phyloP scores from a whole-genome alignment of 92 coral and sea anemone species.

The Blastomussa wellsi region DNA sequence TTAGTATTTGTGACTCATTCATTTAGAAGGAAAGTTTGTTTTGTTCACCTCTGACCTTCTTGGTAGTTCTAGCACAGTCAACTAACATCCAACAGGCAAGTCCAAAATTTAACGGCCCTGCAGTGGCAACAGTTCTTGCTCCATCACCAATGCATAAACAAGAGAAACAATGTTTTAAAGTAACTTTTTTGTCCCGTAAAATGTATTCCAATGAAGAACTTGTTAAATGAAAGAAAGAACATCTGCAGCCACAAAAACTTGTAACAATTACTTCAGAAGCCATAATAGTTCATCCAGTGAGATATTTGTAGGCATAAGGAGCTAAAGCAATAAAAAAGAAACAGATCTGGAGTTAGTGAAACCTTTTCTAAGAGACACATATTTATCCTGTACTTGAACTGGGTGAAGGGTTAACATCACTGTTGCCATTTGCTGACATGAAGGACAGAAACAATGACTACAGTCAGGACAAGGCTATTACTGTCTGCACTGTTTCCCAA shows the following conservation, averaged over 20 bases:
- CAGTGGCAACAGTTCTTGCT: background rate
- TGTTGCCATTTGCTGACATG: too few species aligned
- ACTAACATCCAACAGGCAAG: background rate
- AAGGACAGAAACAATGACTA: too few species aligned
- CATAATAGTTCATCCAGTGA: slow-evolving; percentile 28
- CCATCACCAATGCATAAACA: background rate
- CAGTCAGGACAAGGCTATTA: too few species aligned
- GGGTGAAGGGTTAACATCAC: too few species aligned
- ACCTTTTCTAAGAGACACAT: background rate
- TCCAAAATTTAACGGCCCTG: background rate
- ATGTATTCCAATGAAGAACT: background rate
- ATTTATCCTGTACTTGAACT: too few species aligned
- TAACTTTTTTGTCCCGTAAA: background rate
- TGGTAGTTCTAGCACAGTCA: background rate
- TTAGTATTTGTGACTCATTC: too few species aligned
- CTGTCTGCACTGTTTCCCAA: too few species aligned
- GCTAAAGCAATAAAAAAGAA: slow-evolving; percentile 32
- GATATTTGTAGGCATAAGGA: slow-evolving; percentile 61
- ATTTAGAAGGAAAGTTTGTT: background rate
- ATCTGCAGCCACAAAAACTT: background rate
- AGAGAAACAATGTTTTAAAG: background rate
- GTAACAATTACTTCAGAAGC: background rate
- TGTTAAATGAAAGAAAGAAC: background rate
- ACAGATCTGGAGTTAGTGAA: background rate
- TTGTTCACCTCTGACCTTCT: background rate